Conservation (phyloP, 2,113 vertebrate genomes). For the Ornithorhynchus anatinus region DNA sequence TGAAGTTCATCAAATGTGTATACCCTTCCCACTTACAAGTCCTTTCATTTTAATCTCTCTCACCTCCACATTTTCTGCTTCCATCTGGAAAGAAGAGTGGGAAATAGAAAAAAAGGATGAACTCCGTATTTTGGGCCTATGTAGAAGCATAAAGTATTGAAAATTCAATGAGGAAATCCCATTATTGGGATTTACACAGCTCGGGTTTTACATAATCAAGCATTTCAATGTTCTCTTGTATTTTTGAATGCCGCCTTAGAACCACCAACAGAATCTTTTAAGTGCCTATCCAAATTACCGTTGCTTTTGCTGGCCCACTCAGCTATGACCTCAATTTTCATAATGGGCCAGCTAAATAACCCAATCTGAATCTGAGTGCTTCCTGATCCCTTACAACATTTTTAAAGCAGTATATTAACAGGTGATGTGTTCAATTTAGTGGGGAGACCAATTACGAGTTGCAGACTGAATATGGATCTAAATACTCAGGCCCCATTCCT, state of each 20-base stretch:
- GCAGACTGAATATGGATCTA: constrained; percentile 25
- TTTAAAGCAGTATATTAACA: constrained; percentile 30
- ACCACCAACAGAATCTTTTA: constrained; percentile 56
- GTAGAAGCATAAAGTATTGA: constrained; percentile 57
- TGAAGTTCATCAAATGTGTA: constrained; percentile 16
- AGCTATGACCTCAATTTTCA: constrained; percentile 53
- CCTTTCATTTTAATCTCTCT: constrained; percentile 41
- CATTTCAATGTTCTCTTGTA: constrained; percentile 48
- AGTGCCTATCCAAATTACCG: constrained; percentile 38
- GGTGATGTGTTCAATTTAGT: constrained; percentile 35
- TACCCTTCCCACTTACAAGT: not conserved
- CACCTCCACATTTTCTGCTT: constrained; percentile 18
- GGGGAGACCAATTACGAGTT: constrained; percentile 35
- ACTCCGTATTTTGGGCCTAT: constrained; percentile 40
- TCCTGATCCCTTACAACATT: constrained; percentile 38
- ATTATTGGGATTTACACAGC: constrained; percentile 62
- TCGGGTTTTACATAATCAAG: constrained; percentile 64
- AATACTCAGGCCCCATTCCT: constrained; percentile 29
- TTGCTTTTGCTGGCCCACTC: constrained; percentile 53
- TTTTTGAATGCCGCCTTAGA: constrained; percentile 36
- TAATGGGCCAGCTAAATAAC: constrained; percentile 47
- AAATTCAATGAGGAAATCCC: constrained; percentile 62
- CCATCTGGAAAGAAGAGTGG: constrained; percentile 23
- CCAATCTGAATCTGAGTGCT: constrained; percentile 42
- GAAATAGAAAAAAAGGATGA: constrained; percentile 26